These are phyloP conservation scores for Arctocebus calabarensis DNA, from an alignment of 2,797 vertebrate species.

Conservation along the genomic window DNA sequence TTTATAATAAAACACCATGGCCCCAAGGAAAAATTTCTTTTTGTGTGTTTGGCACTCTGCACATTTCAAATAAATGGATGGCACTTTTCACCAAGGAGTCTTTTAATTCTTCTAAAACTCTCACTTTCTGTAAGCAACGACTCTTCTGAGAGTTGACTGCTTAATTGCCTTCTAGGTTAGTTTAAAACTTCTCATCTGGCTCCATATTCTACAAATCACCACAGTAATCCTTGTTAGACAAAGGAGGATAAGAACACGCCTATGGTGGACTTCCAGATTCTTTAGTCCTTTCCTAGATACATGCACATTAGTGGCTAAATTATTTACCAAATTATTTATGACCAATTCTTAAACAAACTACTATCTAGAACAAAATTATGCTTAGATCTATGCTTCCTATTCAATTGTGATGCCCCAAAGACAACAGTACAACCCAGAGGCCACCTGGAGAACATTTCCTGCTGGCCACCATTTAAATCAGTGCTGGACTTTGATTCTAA, in stretches of 20 bases:
- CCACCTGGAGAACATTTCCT: neutral
- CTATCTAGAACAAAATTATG: neutral
- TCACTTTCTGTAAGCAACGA: neutral
- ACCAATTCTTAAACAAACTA: neutral
- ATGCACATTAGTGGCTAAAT: neutral
- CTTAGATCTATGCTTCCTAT: neutral
- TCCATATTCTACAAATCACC: neutral
- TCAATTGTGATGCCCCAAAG: neutral
- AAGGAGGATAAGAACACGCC: neutral
- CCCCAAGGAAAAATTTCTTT: too few species aligned
- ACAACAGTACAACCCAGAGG: neutral
- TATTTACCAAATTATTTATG: neutral
- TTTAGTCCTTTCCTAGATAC: neutral
- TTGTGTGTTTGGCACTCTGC: too few species aligned
- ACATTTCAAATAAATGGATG: neutral
- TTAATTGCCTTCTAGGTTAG: neutral
- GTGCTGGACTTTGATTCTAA: neutral
- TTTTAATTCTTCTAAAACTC: neutral
- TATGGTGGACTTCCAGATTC: neutral
- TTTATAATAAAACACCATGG: too few species aligned
- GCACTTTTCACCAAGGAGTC: neutral
- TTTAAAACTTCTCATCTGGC: neutral
- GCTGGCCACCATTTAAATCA: neutral
- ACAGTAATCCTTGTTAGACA: neutral
- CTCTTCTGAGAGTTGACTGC: neutral